Percentiles rank a stretch among this genome's conserved stretches.
Conservation (phyloP, 1,140 invertebrate genomes). For the Lordiphosa collinella region DNA sequence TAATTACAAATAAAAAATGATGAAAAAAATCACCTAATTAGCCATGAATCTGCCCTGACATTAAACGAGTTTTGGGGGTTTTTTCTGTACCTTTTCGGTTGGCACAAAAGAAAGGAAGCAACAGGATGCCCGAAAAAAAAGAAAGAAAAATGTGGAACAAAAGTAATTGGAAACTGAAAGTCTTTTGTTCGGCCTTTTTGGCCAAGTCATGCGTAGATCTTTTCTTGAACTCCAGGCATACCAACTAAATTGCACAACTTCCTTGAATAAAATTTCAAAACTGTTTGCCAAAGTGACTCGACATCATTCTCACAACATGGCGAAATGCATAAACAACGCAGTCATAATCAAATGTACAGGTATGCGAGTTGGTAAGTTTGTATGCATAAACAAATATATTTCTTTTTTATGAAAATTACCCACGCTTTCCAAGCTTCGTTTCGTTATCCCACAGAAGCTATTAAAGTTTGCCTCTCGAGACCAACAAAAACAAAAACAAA, state of each 20-base stretch:
- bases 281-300: conserved; percentile 38
- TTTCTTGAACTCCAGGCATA: conserved; percentile 12
- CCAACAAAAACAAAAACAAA: too few species aligned
- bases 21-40: conserved; percentile 45
- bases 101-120: conserved; percentile 32
- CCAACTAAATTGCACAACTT: conserved; percentile 46
- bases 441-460: conserved; percentile 41
- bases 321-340: conserved; percentile 37
- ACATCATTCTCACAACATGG: conserved; percentile 46
- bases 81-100: neutral
- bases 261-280: conserved; percentile 11
- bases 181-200: conserved; percentile 38
- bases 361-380: neutral
- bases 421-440: conserved; percentile 45
- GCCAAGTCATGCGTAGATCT: conserved; percentile 50
- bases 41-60: conserved; percentile 31
- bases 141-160: conserved; percentile 34
- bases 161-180: conserved; percentile 51
- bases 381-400: too few species aligned
- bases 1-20: conserved; percentile 21
- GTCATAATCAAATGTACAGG: conserved; percentile 53
- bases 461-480: neutral
- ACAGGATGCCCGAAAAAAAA: conserved; percentile 34
- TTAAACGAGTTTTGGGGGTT: conserved; percentile 39
- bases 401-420: conserved; percentile 39